phyloP scores from a whole-genome alignment of 2,797 vertebrate genomes.

The Heterohyrax brucei region DNA sequence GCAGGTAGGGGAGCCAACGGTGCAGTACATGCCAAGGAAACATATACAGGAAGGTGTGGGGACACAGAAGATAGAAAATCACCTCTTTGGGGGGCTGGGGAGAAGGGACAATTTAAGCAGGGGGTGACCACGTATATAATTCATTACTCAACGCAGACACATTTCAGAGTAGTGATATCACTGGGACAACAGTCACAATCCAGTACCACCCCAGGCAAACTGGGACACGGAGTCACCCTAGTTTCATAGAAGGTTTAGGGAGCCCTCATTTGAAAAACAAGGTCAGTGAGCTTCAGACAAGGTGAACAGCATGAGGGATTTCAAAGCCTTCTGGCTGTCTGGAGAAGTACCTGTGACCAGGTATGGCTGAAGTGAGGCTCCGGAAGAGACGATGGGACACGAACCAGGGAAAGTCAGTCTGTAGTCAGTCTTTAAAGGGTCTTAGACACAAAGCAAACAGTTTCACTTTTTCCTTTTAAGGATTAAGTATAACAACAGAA shows the following conservation, averaged over 20 bases:
- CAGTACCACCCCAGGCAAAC: not conserved
- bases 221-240: too few relatives aligned
- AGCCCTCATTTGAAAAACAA: not conserved
- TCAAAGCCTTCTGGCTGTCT: fast-evolving
- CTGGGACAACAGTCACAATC: too few relatives aligned
- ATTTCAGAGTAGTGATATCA: not conserved
- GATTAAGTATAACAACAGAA: not conserved
- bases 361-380: too few relatives aligned
- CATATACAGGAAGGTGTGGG: not conserved
- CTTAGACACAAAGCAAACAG: not conserved
- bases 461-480: not conserved
- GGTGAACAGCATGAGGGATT: not conserved
- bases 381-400: not conserved
- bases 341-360: too few relatives aligned
- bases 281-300: not conserved
- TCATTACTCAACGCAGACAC: too few relatives aligned
- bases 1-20: not conserved
- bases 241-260: not conserved
- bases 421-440: not conserved
- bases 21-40: too few relatives aligned
- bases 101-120: not conserved
- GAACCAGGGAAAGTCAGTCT: not conserved
- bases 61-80: not conserved
- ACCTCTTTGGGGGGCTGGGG: fast-evolving
- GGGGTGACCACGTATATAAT: not conserved